Evolutionary conservation across 2,888 invertebrate genomes (phyloP), one percentile per base, ranked within the genome.

Genomic region (Hybos culiciformis): DNA sequence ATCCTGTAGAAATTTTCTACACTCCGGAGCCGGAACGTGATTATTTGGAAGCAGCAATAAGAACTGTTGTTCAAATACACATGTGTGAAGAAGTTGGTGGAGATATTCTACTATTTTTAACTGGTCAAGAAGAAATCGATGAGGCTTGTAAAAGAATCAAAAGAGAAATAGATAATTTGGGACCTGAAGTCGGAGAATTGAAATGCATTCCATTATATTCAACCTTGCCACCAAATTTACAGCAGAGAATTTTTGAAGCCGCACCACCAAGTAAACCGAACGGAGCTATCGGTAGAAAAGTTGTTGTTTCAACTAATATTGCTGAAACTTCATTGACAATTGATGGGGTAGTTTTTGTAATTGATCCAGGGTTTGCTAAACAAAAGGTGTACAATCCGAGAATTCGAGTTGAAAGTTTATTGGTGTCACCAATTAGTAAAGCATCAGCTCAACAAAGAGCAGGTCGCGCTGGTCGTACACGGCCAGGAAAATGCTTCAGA

Each of bases 171-270:
- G 94, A 97, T 56, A 93, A 92, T 67, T 69, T 98, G 34, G 97
- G 97, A 0, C 87, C 92, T 0, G 96, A 98, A 56, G 88, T 92
- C 5, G 98, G 98, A 0, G 96, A 97, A 61, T 67, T 99, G 37
- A 94, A 92, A 63, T 98, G 97, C 68, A 98, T 99, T 63, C 98
- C 98, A 0, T 67, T 99, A 26, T 99, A 99, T 69, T 98, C 98
- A 0, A 97, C 98, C 0, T 69, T 99, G 34, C 98, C 98, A 4
- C 98, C 98, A 0, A 92, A 92, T 63, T 70, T 94, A 32, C 98
- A 97, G 58, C 94, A 96, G 59, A 71, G 94, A 46, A 99, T 99
- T 56, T 99, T 99, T 59, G 98, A 98, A 56, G 78, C 93, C 0
- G 84, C 98, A 1, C 98, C 98, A 0, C 87, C 96, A 0, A 86